Conservation (phyloP, 2,113 vertebrate genomes). For the Sarotherodon lohbergeri region DNA sequence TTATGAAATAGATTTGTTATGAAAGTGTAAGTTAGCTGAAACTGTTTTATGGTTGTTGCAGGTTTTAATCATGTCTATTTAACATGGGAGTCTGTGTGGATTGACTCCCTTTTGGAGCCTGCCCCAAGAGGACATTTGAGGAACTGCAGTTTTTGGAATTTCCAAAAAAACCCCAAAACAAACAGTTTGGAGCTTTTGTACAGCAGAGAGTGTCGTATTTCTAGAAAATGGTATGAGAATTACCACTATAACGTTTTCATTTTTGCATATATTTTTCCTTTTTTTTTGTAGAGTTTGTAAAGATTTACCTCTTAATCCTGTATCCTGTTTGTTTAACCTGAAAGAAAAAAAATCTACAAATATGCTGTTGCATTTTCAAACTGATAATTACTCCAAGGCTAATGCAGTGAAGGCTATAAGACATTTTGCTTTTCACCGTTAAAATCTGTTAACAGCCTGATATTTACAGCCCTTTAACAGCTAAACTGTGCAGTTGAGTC, state of each 20-base stretch:
- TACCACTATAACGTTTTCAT: not conserved
- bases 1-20: not conserved
- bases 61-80: not conserved
- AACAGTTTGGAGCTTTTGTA: not conserved
- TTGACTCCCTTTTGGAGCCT: not conserved
- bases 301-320: not conserved
- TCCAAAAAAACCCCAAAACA: rapidly evolving
- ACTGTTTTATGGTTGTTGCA: not conserved
- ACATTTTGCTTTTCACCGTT: not conserved
- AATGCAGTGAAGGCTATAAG: not conserved
- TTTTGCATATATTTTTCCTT: not conserved
- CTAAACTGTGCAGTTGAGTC: not conserved
- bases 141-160: not conserved
- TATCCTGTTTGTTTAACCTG: not conserved
- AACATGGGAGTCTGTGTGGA: not conserved
- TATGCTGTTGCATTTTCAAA: not conserved
- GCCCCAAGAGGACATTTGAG: not conserved
- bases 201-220: not conserved
- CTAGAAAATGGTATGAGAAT: not conserved
- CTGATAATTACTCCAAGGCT: not conserved
- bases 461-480: not conserved
- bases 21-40: not conserved
- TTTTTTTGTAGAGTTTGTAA: not conserved
- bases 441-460: not conserved
- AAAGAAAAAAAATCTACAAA: not conserved